Conservation (phyloP, 2,113 vertebrate species). For the Rhinoptilus africanus region DNA sequence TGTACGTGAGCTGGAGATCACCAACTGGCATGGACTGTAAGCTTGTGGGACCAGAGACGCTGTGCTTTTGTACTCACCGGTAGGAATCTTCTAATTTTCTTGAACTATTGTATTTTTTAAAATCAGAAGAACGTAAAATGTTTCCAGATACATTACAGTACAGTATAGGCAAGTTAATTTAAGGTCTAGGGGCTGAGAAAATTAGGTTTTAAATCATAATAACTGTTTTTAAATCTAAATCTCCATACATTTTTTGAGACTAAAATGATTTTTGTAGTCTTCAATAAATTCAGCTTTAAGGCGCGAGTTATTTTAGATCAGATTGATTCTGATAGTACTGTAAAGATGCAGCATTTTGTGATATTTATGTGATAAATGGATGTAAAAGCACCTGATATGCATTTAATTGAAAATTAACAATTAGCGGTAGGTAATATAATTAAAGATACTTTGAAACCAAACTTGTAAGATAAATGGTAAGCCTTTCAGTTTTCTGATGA, state of each 20-base stretch:
- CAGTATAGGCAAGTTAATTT: neutral
- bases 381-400: neutral
- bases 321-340: neutral
- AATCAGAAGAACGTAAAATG: neutral
- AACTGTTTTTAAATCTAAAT: neutral
- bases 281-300: neutral
- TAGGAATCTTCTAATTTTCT: slow-evolving; percentile 27
- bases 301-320: neutral
- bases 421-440: neutral
- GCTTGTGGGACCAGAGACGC: slow-evolving; percentile 88
- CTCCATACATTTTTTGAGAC: neutral
- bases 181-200: neutral
- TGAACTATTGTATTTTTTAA: neutral
- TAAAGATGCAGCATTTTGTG: neutral
- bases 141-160: neutral
- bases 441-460: neutral
- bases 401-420: neutral
- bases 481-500: neutral
- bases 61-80: slow-evolving; percentile 91
- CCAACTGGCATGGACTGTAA: slow-evolving; percentile 87
- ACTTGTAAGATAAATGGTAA: neutral
- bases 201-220: neutral
- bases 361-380: neutral
- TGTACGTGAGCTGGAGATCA: slow-evolving; percentile 89
- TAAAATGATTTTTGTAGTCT: neutral